Evolutionary conservation across 2,113 vertebrate genomes (phyloP).

Genomic region (Passer montanus): DNA sequence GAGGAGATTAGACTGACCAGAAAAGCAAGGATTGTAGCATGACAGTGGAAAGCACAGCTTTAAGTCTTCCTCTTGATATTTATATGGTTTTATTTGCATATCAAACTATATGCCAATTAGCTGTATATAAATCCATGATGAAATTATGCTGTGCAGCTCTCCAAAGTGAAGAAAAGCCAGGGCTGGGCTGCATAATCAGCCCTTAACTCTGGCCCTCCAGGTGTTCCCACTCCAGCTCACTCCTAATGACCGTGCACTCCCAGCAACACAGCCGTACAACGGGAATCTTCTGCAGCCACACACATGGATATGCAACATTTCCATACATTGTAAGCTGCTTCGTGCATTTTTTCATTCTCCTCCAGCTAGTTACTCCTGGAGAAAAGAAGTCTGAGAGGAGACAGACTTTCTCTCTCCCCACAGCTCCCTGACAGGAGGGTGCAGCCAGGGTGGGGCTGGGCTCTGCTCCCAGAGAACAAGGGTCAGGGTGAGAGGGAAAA

Average conservation of each 20-base stretch:
- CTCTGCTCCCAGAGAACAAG: neutral
- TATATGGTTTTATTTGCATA: constrained; percentile 30
- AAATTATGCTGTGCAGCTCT: neutral
- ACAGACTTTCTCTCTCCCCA: neutral
- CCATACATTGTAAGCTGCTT: neutral
- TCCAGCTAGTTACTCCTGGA: neutral
- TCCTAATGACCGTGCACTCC: neutral
- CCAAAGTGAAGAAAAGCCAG: neutral
- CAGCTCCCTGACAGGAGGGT: neutral
- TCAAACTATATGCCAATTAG: constrained; percentile 28
- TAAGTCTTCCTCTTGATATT: constrained; percentile 25
- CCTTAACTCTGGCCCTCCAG: constrained; percentile 24
- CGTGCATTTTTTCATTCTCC: neutral
- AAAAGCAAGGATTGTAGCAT: constrained; percentile 25
- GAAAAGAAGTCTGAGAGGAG: neutral
- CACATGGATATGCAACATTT: neutral
- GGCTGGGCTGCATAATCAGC: constrained; percentile 29
- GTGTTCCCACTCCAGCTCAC: constrained; percentile 14
- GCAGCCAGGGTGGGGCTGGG: rapidly evolving
- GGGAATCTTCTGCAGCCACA: neutral
- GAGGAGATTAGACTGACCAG: constrained; percentile 24
- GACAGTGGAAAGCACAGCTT: neutral
- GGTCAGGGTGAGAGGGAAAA: neutral
- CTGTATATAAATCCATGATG: neutral
- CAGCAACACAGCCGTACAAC: neutral